These are phyloP conservation scores for Noctua janthina DNA, from an alignment of 2,888 invertebrate species.

Conservation along the genomic window DNA sequence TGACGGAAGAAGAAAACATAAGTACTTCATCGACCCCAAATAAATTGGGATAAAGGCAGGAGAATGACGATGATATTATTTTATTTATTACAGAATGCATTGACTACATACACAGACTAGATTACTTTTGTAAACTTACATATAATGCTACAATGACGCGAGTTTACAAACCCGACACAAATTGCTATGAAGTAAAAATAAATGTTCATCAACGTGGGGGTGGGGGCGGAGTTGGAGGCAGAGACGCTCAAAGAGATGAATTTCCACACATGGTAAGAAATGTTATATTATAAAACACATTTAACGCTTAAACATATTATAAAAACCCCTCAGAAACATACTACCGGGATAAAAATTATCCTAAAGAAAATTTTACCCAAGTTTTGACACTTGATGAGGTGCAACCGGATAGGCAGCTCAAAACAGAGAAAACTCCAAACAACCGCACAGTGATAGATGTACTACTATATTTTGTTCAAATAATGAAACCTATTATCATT, in stretches of 20 bases:
- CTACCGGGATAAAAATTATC: background rate
- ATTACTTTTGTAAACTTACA: constrained; percentile 6
- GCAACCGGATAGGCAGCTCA: background rate
- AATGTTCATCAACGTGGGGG: background rate
- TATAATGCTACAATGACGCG: constrained; percentile 12
- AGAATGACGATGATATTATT: background rate
- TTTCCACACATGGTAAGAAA: constrained; percentile 43
- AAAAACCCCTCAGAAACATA: background rate
- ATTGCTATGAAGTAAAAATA: constrained; percentile 28
- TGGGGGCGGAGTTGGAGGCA: constrained; percentile 19
- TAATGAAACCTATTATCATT: background rate
- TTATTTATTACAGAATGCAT: constrained; percentile 45
- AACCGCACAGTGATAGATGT: background rate
- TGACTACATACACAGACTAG: constrained; percentile 19
- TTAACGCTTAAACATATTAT: background rate
- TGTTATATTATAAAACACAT: background rate
- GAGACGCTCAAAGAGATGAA: constrained; percentile 26
- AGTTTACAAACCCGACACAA: background rate
- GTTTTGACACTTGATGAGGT: background rate
- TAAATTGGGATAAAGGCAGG: background rate
- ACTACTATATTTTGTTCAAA: background rate
- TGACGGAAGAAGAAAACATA: background rate
- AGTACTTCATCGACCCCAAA: background rate
- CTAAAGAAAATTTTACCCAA: background rate
- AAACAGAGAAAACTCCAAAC: background rate